A percentile compares a stretch with the other conserved stretches of the same genome.
Conservation (phyloP, 2,797 vertebrate species). For the Pseudochaenichthys georgianus region DNA sequence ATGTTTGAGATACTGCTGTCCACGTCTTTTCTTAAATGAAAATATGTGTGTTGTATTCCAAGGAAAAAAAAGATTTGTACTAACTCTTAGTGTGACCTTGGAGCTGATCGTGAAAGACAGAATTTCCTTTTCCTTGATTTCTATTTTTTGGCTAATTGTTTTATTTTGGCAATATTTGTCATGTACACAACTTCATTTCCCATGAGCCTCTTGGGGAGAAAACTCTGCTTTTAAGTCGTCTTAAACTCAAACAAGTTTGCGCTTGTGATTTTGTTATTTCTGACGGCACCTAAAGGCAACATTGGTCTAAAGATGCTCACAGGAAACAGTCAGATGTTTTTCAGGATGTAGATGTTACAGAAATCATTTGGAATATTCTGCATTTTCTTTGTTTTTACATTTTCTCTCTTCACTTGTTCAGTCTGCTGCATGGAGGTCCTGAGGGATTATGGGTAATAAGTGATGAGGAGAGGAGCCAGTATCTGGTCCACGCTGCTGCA, state of each 20-base stretch:
- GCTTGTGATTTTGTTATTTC: not conserved
- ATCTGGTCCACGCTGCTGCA: constrained; percentile 15
- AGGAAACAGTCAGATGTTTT: constrained; percentile 1
- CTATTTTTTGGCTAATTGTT: constrained; percentile 5
- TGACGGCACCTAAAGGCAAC: constrained; percentile 12
- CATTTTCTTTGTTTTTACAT: not conserved
- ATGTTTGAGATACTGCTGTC: constrained; percentile 56
- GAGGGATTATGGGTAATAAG: constrained; percentile 25
- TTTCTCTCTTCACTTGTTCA: not conserved
- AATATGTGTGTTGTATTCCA: constrained; percentile 36
- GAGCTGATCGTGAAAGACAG: constrained; percentile 21
- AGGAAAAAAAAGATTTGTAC: constrained; percentile 1
- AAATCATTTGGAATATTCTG: constrained; percentile 1
- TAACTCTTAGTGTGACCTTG: constrained; percentile 20
- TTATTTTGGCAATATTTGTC: constrained; percentile 30
- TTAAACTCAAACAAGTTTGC: not conserved
- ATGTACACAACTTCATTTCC: constrained; percentile 13
- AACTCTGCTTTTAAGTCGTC: not conserved
- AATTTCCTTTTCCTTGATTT: constrained; percentile 24
- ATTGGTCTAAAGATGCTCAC: constrained; percentile 10
- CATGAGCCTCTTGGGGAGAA: constrained; percentile 16
- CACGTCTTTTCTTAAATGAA: constrained; percentile 29
- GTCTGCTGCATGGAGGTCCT: constrained; percentile 19
- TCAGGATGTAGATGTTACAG: not conserved
- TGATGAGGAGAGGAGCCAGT: constrained; percentile 16